Percentiles rank a stretch among this genome's conserved stretches.
phyloP scores from a whole-genome alignment of 1,140 invertebrate genomes.

The Drosophila repleta region DNA sequence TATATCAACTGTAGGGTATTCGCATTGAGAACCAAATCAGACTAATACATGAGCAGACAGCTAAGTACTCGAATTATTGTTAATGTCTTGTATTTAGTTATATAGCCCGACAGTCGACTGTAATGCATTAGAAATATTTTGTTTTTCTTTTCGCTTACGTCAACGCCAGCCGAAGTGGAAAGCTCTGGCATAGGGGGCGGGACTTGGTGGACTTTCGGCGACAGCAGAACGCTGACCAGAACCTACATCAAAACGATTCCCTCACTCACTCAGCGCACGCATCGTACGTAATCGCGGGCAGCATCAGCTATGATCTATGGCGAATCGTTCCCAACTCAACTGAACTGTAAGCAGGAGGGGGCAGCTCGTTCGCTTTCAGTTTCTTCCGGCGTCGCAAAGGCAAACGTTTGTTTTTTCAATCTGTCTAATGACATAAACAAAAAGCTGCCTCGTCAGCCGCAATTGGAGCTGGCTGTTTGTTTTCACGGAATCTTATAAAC shows the following conservation, averaged over 20 bases:
- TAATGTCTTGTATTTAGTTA: constrained; percentile 14
- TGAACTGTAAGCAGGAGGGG: constrained; percentile 17
- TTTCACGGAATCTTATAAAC: constrained; percentile 22
- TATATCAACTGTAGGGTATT: neutral
- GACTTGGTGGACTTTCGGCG: neutral
- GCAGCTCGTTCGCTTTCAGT: constrained; percentile 50
- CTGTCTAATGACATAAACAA: constrained; percentile 62
- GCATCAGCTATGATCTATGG: constrained; percentile 2
- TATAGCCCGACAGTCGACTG: neutral
- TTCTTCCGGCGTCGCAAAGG: constrained; percentile 45
- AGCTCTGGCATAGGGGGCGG: constrained; percentile 7
- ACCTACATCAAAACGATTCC: constrained; percentile 35
- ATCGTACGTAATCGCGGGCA: constrained; percentile 19
- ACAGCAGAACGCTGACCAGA: constrained; percentile 7
- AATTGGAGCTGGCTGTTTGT: constrained; percentile 25
- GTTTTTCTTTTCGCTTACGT: constrained; percentile 70
- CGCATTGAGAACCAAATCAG: neutral
- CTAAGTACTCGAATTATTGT: constrained; percentile 25
- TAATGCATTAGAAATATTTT: constrained; percentile 46
- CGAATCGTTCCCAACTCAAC: constrained; percentile 2
- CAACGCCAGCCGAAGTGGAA: constrained; percentile 44
- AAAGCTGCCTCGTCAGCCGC: constrained; percentile 32
- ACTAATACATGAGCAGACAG: constrained; percentile 1
- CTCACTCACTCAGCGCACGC: constrained; percentile 4
- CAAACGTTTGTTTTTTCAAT: constrained; percentile 8